phyloP scores from a whole-genome alignment of 2,113 vertebrate genomes.

The Dipodomys merriami region DNA sequence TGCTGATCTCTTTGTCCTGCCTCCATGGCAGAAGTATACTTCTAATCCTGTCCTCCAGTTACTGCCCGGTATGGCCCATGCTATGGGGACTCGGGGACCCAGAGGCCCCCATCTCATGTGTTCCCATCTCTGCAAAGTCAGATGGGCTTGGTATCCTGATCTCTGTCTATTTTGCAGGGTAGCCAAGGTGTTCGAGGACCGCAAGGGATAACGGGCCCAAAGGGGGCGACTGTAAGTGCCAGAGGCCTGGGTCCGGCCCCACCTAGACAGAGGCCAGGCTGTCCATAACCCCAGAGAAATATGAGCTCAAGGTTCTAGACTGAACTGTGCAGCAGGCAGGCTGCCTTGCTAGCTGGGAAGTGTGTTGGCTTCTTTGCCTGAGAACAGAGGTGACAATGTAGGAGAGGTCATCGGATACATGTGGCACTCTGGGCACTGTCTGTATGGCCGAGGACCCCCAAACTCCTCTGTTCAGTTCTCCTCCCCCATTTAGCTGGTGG shows the following conservation, averaged over 20 bases:
- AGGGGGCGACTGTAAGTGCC: conserved; percentile 93
- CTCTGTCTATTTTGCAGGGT: conserved; percentile 85
- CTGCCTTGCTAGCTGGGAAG: not conserved
- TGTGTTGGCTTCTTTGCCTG: not conserved
- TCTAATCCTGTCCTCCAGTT: not conserved
- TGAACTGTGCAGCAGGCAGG: not conserved
- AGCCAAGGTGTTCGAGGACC: conserved; percentile 91
- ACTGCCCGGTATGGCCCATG: not conserved
- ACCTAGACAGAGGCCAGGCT: not conserved
- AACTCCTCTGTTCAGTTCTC: not conserved
- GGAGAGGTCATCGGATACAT: not conserved
- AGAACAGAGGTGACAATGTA: not conserved
- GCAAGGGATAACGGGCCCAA: conserved; percentile 93
- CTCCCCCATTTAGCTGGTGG: not conserved
- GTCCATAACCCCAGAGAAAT: not conserved
- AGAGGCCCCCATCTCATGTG: not conserved
- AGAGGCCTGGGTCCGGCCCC: not conserved
- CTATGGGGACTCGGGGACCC: not conserved
- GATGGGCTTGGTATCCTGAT: not conserved
- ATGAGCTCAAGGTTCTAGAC: not conserved
- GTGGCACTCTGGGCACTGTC: not conserved
- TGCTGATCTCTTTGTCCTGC: not conserved
- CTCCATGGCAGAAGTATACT: not conserved
- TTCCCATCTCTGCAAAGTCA: not conserved
- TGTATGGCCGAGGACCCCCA: too few species aligned